Percentiles rank a stretch among this genome's conserved stretches.
Evolutionary conservation across 2,797 vertebrate genomes (phyloP).

Genomic region (Rallus crepitans): DNA sequence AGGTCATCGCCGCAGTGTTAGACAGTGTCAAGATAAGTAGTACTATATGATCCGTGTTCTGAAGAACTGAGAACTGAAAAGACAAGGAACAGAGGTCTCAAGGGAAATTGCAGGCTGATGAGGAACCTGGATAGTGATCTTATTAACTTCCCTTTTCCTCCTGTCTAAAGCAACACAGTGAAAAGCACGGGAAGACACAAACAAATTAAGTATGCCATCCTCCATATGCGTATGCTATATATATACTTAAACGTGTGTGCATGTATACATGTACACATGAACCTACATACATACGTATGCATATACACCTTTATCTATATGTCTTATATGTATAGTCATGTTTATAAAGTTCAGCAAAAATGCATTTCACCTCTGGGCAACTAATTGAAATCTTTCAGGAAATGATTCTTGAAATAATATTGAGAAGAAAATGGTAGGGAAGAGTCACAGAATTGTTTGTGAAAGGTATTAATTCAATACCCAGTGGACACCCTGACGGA

Average conservation of each 20-base stretch:
- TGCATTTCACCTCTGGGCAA: neutral
- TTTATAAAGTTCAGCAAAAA: neutral
- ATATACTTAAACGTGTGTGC: neutral
- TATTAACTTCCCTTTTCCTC: neutral
- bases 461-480: neutral
- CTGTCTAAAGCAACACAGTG: neutral
- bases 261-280: too few relatives aligned
- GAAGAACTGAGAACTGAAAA: neutral
- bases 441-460: neutral
- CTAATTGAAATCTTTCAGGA: neutral
- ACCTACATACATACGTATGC: fast-evolving
- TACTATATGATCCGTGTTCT: neutral
- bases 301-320: neutral
- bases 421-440: neutral
- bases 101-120: neutral
- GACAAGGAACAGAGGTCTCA: neutral
- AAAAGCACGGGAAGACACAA: neutral
- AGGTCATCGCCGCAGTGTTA: neutral
- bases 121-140: neutral
- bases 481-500: neutral
- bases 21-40: neutral
- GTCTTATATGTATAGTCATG: neutral
- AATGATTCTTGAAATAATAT: neutral
- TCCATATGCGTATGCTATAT: neutral
- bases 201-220: neutral